phyloP scores from a whole-genome alignment of 2,888 invertebrate species.

The Criorhina ranunculi region DNA sequence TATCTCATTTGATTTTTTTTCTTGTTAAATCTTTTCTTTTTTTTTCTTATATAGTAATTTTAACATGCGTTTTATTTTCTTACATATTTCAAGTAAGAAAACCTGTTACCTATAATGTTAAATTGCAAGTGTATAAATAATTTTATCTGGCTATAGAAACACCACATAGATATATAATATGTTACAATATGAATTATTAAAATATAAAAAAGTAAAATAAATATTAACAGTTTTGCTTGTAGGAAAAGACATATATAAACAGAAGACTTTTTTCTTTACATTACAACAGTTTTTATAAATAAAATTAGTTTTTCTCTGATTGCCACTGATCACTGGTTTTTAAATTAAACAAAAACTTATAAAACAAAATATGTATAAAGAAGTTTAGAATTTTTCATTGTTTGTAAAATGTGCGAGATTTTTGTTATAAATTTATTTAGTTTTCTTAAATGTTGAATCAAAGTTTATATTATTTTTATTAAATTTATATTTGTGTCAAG shows the following conservation, averaged over 20 bases:
- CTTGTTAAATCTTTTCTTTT: not conserved
- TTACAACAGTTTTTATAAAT: constrained; percentile 10
- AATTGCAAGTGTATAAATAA: constrained; percentile 30
- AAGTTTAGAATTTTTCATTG: constrained; percentile 29
- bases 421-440: constrained; percentile 7
- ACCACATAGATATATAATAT: constrained; percentile 56
- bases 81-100: constrained; percentile 40
- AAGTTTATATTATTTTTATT: constrained; percentile 26
- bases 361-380: not conserved
- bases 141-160: constrained; percentile 33
- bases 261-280: constrained; percentile 42
- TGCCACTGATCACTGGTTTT: constrained; percentile 43
- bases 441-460: constrained; percentile 28
- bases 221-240: constrained; percentile 24
- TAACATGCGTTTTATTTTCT: constrained; percentile 13
- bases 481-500: constrained; percentile 56
- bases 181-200: constrained; percentile 55
- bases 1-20: not conserved
- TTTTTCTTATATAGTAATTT: constrained; percentile 9
- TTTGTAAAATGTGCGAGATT: constrained; percentile 63
- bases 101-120: constrained; percentile 51
- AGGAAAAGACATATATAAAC: constrained; percentile 53
- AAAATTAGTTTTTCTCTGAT: constrained; percentile 32
- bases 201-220: constrained; percentile 30
- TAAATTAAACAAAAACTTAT: constrained; percentile 14